Conservation (phyloP, 1,140 invertebrate species). For the Branchinecta lindahli region DNA sequence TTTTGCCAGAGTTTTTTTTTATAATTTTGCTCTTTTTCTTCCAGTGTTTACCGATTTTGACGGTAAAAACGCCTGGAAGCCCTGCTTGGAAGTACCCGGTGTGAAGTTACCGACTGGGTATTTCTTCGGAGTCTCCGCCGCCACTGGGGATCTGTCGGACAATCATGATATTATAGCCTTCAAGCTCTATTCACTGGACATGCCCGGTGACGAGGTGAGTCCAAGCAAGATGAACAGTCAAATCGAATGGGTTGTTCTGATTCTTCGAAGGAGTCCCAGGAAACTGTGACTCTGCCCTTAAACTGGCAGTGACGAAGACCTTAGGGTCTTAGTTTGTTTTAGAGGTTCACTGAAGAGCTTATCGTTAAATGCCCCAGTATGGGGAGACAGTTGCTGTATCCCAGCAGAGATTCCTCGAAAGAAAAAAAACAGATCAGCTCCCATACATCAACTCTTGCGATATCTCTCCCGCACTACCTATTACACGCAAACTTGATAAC, state of each 20-base stretch:
- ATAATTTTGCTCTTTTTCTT: constrained; percentile 22
- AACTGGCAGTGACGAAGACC: no score
- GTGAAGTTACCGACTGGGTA: constrained; percentile 87
- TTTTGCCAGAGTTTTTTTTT: no score
- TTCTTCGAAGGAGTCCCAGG: not conserved
- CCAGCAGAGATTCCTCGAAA: no score
- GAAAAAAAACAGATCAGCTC: no score
- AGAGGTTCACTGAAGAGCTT: no score
- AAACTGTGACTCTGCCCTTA: no score
- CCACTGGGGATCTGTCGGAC: constrained; percentile 91
- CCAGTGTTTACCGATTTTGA: constrained; percentile 78
- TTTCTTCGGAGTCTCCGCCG: constrained; percentile 83
- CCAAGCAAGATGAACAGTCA: not conserved
- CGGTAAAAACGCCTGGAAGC: constrained; percentile 80
- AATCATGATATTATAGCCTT: constrained; percentile 90
- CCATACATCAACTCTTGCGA: no score
- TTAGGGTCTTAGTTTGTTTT: no score
- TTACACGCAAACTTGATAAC: no score
- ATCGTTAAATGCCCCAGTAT: no score
- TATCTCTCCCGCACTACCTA: no score
- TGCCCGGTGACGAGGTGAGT: constrained; percentile 47
- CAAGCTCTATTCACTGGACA: constrained; percentile 74
- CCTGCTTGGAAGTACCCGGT: constrained; percentile 77
- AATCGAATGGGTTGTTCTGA: not conserved
- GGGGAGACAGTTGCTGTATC: no score